Evolutionary conservation across 2,113 vertebrate genomes (phyloP).

Genomic region (Phainopepla nitens): DNA sequence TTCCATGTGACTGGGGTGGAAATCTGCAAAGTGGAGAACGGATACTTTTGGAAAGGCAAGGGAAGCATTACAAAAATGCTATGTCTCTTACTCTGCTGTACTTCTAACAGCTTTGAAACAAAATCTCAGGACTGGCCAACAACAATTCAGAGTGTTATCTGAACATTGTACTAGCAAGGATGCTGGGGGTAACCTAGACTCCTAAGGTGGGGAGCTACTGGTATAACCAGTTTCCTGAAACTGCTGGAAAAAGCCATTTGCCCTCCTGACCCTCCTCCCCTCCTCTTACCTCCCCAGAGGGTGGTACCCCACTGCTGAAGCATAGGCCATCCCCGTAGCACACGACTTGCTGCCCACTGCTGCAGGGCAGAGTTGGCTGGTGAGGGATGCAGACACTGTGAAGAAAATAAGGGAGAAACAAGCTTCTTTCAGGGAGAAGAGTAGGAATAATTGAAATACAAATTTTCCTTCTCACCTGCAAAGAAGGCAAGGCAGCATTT

Average conservation of each 20-base stretch:
- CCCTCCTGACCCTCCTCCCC: background rate
- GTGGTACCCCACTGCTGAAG: too few species aligned
- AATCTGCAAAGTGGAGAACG: background rate
- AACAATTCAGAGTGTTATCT: background rate
- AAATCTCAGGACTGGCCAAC: background rate
- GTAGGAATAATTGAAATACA: background rate
- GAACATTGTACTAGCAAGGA: background rate
- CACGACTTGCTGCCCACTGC: background rate
- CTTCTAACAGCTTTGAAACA: background rate
- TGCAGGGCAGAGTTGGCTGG: background rate
- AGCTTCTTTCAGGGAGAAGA: background rate
- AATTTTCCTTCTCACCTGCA: background rate
- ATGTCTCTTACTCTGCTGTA: background rate
- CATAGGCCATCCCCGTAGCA: accelerated
- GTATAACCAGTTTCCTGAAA: background rate
- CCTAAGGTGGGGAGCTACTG: background rate
- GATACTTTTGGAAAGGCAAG: background rate
- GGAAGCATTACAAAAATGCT: background rate
- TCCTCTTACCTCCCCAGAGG: accelerated
- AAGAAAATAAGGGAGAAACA: background rate
- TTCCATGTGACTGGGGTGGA: background rate
- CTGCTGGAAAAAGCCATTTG: background rate
- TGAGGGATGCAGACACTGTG: background rate
- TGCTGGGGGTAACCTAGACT: background rate
- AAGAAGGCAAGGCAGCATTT: background rate